Base-by-base conservation (phyloP, 2,113 vertebrate genomes). In the Toxotes jaculatrix region DNA sequence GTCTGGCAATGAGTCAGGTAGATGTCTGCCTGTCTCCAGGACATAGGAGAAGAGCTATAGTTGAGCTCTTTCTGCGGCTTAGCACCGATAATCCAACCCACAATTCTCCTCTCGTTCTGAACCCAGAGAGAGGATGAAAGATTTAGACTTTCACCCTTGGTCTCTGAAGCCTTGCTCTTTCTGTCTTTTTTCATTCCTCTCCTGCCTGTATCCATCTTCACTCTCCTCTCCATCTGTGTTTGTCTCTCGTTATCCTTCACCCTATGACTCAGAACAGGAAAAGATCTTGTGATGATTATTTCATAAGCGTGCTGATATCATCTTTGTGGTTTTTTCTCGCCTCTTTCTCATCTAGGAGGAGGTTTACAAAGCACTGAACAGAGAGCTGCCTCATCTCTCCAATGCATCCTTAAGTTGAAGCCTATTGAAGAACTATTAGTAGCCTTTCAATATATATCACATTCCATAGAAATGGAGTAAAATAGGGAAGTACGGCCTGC, bases 281-380 rank as follows among this genome's bases (percentile, higher is more conserved):
- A 76, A 71, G 82, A 87, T 83, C 91, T 86, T 92, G 85, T 93
- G 90, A 92, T 94, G 94, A 92, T 93, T 93, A 91, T 92, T 94
- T 95, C 91, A 91, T 88, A 88, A 86, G 90, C 74, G 70, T 73
- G 79, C 90, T 78, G 92, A 92, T 92, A 89, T 86, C 80, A 87
- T 90, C 88, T 89, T 87, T 86, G 89, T 86, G 86, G 81, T 70
- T 76, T 88, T 27, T 91, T 89, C 74, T 79, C 31, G 51, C 77
- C 53, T 77, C 79, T 77, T 7, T 88, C 86, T 90, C 90, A 88
- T 89, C 88, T 53, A 82, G 83, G 86, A 89, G 65, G 89, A 88
- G 79, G 85, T 85, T 79, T 80, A 72, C 80, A 91, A 91, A 89
- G 84, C 80, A 83, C 55, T n/a, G 65, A 84, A 83, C 76, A 80